These are phyloP conservation scores for Urocitellus parryii DNA, from an alignment of 2,113 vertebrate genomes.

Conservation along the genomic window DNA sequence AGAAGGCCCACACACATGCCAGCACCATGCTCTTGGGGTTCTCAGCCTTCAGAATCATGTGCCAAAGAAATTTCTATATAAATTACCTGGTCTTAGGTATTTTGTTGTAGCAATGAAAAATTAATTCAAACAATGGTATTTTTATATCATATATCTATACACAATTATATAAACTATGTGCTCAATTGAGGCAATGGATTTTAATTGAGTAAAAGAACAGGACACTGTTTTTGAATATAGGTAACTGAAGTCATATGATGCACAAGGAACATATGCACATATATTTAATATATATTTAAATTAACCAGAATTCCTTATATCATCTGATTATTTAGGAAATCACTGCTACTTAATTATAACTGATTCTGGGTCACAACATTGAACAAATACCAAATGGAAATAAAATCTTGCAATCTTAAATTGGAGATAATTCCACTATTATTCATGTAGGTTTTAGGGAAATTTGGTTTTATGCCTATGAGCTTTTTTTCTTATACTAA, in stretches of 20 bases:
- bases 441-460: neutral
- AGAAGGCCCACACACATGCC: neutral
- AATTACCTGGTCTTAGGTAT: neutral
- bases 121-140: neutral
- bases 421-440: neutral
- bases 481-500: neutral
- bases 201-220: neutral
- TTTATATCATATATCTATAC: neutral
- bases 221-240: neutral
- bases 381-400: neutral
- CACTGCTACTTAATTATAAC: neutral
- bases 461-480: slow-evolving; percentile 6
- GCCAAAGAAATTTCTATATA: neutral
- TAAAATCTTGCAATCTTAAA: neutral
- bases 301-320: neutral
- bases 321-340: neutral
- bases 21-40: neutral
- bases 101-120: neutral
- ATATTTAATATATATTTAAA: neutral
- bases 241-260: neutral
- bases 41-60: neutral
- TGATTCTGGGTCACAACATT: neutral
- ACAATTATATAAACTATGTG: neutral
- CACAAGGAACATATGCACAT: neutral
- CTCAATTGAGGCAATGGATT: neutral